Evolutionary conservation across 2,888 invertebrate species (phyloP).

Genomic region (Aphodius sticticus): DNA sequence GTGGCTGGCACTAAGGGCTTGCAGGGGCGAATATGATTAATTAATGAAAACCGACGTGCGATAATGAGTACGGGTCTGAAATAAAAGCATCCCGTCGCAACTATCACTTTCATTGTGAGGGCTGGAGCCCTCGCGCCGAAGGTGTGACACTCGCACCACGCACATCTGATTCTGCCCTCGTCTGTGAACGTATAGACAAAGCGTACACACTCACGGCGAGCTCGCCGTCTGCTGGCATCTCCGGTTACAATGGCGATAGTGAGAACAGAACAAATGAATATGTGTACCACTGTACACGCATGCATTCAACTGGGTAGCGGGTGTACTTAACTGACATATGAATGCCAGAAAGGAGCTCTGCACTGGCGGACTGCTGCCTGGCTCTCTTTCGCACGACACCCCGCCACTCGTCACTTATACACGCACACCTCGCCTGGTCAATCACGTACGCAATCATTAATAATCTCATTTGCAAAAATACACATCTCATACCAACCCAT

Average conservation of each 20-base stretch:
- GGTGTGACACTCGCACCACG: slow-evolving; percentile 46
- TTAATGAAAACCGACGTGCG: slow-evolving; percentile 40
- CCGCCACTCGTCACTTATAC: slow-evolving; percentile 6
- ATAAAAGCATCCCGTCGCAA: slow-evolving; percentile 45
- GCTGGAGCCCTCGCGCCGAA: slow-evolving; percentile 45
- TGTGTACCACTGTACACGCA: slow-evolving; percentile 42
- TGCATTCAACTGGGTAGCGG: slow-evolving; percentile 44
- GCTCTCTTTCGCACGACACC: slow-evolving; percentile 26
- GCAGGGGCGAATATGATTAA: slow-evolving; percentile 39
- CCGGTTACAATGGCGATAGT: slow-evolving; percentile 45
- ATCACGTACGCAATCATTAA: slow-evolving; percentile 18
- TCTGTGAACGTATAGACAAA: slow-evolving; percentile 45
- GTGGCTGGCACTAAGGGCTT: neutral
- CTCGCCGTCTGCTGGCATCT: slow-evolving; percentile 42
- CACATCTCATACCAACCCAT: neutral
- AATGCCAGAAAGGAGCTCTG: slow-evolving; percentile 39
- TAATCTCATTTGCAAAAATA: slow-evolving; percentile 24
- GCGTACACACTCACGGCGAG: slow-evolving; percentile 32
- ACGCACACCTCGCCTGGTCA: slow-evolving; percentile 19
- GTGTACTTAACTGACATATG: slow-evolving; percentile 47
- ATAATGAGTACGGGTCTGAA: slow-evolving; percentile 42
- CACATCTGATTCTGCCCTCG: slow-evolving; percentile 43
- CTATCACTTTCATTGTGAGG: slow-evolving; percentile 44
- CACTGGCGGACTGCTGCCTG: slow-evolving; percentile 17
- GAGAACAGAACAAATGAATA: slow-evolving; percentile 48